A percentile compares a stretch with the other conserved stretches of the same genome.
phyloP scores from a whole-genome alignment of 2,797 vertebrate genomes.

The Sebastes elongatus region DNA sequence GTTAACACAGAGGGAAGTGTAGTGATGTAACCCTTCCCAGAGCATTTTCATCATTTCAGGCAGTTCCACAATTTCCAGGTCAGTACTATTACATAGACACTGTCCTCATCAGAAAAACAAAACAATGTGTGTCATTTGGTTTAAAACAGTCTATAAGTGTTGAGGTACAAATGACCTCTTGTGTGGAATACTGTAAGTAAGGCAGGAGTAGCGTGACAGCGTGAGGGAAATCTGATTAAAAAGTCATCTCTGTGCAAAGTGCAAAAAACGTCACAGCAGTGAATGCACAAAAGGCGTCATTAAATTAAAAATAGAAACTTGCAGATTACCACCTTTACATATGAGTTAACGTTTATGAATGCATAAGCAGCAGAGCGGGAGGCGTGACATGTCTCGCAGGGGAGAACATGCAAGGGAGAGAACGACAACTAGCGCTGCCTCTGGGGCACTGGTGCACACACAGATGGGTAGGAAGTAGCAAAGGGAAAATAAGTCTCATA shows the following conservation, averaged over 20 bases:
- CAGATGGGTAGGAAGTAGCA: slow-evolving; percentile 19
- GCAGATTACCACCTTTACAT: slow-evolving; percentile 6
- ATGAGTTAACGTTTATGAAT: slow-evolving; percentile 27
- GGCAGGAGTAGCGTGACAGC: not conserved
- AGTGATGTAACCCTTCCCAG: not conserved
- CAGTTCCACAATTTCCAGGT: not conserved
- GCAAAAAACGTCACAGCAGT: not conserved
- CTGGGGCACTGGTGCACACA: slow-evolving; percentile 29
- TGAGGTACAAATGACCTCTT: not conserved
- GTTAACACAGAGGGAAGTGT: not conserved
- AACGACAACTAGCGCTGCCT: not conserved
- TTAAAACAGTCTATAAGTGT: not conserved
- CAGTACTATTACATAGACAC: not conserved
- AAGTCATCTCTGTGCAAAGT: not conserved
- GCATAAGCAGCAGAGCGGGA: slow-evolving; percentile 29
- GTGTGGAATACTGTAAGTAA: not conserved
- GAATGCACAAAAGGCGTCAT: not conserved
- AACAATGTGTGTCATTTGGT: not conserved
- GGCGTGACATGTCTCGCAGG: slow-evolving; percentile 22
- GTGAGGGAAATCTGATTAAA: not conserved
- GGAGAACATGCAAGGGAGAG: slow-evolving; percentile 7
- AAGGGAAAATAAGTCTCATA: not conserved
- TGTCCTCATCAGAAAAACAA: not conserved
- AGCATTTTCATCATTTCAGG: not conserved
- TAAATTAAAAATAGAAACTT: not conserved